A percentile compares a stretch with the other conserved stretches of the same genome.
These are phyloP conservation scores for Lonchura striata DNA, from an alignment of 2,113 vertebrate genomes.

Conservation along the genomic window DNA sequence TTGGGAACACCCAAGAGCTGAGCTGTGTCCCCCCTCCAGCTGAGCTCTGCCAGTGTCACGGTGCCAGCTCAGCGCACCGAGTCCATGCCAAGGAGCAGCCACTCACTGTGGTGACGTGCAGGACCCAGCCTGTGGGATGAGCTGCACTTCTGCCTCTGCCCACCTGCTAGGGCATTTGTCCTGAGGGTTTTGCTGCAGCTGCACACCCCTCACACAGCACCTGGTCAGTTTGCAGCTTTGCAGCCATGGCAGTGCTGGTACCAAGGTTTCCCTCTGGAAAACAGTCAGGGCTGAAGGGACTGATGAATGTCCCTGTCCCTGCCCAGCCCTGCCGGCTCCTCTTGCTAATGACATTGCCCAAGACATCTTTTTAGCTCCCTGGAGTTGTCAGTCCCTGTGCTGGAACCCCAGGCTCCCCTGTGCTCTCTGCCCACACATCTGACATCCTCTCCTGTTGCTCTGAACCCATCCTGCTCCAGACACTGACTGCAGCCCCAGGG, in stretches of 20 bases:
- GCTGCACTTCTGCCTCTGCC: not conserved
- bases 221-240: not conserved
- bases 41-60: accelerated
- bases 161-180: not conserved
- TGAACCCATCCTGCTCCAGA: no score
- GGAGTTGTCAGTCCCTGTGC: not conserved
- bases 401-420: not conserved
- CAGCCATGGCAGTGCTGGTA: not conserved
- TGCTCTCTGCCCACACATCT: accelerated
- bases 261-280: not conserved
- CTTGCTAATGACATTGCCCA: accelerated
- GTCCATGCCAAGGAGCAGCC: not conserved
- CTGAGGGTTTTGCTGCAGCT: not conserved
- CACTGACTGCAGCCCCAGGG: no score
- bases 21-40: accelerated
- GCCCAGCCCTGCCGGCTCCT: accelerated
- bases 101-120: accelerated
- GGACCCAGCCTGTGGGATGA: not conserved
- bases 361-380: not conserved
- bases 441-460: not conserved
- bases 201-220: accelerated
- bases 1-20: not conserved
- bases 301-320: no score
- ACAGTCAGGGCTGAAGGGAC: not conserved
- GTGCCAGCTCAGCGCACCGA: not conserved